phyloP scores from a whole-genome alignment of 2,113 vertebrate species.

The Sebastes fasciatus region DNA sequence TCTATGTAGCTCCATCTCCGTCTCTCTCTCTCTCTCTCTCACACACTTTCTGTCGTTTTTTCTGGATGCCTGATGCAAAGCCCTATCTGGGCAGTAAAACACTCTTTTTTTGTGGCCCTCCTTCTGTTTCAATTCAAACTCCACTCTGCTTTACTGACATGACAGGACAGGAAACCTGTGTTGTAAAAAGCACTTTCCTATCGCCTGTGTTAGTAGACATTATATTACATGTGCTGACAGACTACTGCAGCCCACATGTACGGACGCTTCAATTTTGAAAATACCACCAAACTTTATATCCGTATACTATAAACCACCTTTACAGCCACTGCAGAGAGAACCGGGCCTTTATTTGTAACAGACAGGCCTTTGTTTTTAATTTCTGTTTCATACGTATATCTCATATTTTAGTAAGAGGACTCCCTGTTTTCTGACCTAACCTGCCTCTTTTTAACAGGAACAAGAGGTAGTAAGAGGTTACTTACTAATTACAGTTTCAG shows the following conservation, averaged over 20 bases:
- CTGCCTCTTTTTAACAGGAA: not conserved
- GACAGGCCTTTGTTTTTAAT: not conserved
- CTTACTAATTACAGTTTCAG: no score
- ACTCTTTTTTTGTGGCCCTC: constrained; percentile 12
- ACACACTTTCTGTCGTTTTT: constrained; percentile 16
- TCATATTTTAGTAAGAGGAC: not conserved
- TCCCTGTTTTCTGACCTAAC: not conserved
- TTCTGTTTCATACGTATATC: not conserved
- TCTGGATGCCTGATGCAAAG: constrained; percentile 46
- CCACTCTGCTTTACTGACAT: constrained; percentile 37
- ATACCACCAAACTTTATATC: not conserved
- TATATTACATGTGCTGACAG: not conserved
- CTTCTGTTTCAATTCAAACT: constrained; percentile 41
- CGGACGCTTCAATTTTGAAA: not conserved
- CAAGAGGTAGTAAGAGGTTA: no score
- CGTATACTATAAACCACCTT: not conserved
- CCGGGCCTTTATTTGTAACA: not conserved
- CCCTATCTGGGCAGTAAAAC: constrained; percentile 33
- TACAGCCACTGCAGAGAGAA: not conserved
- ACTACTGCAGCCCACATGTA: not conserved
- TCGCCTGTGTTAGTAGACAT: not conserved
- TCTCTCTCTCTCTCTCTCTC: constrained; percentile 2
- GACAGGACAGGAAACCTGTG: constrained; percentile 40
- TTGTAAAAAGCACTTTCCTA: constrained; percentile 8
- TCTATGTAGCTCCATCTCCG: constrained; percentile 34